Conservation (phyloP, 2,888 invertebrate genomes). For the Idaea straminata region DNA sequence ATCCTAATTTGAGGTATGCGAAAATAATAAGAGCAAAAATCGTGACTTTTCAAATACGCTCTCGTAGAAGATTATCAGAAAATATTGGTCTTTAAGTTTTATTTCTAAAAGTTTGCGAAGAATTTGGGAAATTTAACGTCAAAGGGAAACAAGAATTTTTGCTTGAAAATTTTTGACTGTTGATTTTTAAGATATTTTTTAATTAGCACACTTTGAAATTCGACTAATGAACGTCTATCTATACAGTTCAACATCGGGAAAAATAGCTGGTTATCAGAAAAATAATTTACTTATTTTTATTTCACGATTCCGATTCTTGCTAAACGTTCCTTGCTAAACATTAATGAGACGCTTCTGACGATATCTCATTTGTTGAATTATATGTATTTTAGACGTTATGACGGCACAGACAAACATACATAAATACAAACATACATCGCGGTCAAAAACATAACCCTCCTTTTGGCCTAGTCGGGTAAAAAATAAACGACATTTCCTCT, state of each 20-base stretch:
- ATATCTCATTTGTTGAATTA: too few species aligned
- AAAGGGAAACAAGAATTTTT: not conserved
- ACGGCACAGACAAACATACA: too few species aligned
- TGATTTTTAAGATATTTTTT: not conserved
- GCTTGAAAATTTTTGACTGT: not conserved
- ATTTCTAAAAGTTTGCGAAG: not conserved
- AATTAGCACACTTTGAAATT: not conserved
- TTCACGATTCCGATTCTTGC: too few species aligned
- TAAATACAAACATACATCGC: too few species aligned
- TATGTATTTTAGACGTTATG: too few species aligned
- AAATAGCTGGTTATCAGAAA: too few species aligned
- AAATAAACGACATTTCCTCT: too few species aligned
- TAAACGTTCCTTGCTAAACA: too few species aligned
- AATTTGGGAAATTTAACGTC: not conserved
- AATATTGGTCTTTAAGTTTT: not conserved
- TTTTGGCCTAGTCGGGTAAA: too few species aligned
- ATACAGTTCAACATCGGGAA: not conserved
- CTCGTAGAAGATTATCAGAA: not conserved
- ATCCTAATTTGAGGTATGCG: not conserved
- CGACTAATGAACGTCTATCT: not conserved
- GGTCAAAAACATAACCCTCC: too few species aligned
- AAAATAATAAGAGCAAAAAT: not conserved
- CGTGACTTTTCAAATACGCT: not conserved
- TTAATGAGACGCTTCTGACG: too few species aligned
- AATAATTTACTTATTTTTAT: too few species aligned